Evolutionary conservation across 1,140 invertebrate genomes (phyloP), one percentile per base, ranked within the genome.

Genomic region (Drosophila santomea): DNA sequence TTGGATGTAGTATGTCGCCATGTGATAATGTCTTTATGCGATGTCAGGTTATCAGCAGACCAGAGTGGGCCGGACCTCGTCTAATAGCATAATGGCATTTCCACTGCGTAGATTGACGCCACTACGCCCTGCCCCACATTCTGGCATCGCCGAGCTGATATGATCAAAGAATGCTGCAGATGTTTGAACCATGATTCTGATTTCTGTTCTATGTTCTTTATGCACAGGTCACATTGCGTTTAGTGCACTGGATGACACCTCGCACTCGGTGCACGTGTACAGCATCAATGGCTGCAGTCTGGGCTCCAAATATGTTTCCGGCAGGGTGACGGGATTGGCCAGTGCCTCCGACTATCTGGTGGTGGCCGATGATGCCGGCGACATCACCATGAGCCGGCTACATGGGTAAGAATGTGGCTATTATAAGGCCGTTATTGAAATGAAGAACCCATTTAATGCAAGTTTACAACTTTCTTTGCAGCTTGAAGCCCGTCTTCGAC

Each of bases 251-350:
- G 91, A 92, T 25, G 91, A 92, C 58, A 92, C 88, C 39, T 93
- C 91, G 55, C 92, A 94, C 68, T 93, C 93, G 44, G 92, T 95
- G 15, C 94, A 95, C 74, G 92, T 95, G 14, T 95, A 94, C 68
- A 94, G 94, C 54, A 92, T 95, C 23, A 95, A 95, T 78, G 95
- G 95, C 12, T 92, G 93, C 39, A 93, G 93, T 81, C 82, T 95
- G 15, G 93, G 93, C 38, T 93, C 93, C 35, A 93, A 93, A 44
- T 93, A 93, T 52, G 92, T 94, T 4, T 92, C 92, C 4, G 93
- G 93, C n/a, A 76, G 92, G 57, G 93, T 94, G 4, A 94, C 93
- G 1, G 93, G 93, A 20, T 54, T 94, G 23, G 80, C 91, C 25
- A 91, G 93, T 25, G 92, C 93, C 64, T 93, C 93, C 17, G 94